Evolutionary conservation across 2,888 invertebrate genomes (phyloP).

Genomic region (Caenorhabditis macrosperma): DNA sequence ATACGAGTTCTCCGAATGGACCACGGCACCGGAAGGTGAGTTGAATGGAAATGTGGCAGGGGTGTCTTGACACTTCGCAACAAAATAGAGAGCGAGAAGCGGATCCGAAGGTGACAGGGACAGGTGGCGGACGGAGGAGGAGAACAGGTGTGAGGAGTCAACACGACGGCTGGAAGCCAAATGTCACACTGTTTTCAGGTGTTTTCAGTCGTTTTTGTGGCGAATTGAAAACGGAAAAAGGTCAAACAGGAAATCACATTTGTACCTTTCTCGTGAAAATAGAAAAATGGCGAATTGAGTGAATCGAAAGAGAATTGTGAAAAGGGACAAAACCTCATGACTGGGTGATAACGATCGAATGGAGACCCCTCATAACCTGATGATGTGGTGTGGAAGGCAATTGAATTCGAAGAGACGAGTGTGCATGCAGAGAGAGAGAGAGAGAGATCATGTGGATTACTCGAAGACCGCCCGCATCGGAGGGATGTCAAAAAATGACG

Average conservation of each 20-base stretch:
- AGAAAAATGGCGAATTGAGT: neutral
- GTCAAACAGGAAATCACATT: neutral
- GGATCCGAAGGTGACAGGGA: neutral
- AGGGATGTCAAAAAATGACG: constrained; percentile 37
- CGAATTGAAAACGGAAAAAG: neutral
- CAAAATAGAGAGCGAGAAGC: neutral
- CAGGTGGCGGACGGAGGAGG: neutral
- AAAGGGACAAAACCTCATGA: constrained; percentile 7
- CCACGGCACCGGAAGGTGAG: neutral
- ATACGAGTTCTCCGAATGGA: too few species aligned
- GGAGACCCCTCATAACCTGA: constrained; percentile 17
- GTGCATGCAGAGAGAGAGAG: too few species aligned
- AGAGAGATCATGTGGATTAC: neutral
- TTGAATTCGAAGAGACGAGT: neutral
- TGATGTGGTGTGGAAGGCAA: constrained; percentile 13
- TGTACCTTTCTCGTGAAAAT: neutral
- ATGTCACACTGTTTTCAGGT: neutral
- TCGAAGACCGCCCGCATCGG: constrained; percentile 19
- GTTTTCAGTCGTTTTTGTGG: neutral
- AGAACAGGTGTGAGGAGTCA: neutral
- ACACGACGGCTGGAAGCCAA: too few species aligned
- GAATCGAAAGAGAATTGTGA: neutral
- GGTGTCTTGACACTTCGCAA: neutral
- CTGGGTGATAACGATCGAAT: constrained; percentile 12
- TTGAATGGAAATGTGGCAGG: neutral